Conservation (phyloP, 1,140 invertebrate species). For the Drosophila biarmipes region DNA sequence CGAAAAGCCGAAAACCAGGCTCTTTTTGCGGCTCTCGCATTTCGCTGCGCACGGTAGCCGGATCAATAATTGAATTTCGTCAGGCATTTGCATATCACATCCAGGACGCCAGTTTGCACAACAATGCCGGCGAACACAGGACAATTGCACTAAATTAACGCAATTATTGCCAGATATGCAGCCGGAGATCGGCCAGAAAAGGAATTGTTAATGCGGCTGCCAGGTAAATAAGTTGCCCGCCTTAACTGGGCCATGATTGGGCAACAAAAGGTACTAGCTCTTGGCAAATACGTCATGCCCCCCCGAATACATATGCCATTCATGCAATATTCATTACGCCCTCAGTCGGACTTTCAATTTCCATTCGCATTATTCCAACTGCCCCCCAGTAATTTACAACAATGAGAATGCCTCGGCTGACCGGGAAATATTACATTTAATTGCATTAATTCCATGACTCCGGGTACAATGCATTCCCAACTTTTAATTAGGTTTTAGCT, state of each 20-base stretch:
- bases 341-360: not conserved
- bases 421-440: not conserved
- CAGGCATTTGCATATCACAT: conserved; percentile 24
- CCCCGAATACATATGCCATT: not conserved
- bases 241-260: conserved; percentile 21
- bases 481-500: not conserved
- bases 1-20: conserved; percentile 3
- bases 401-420: not conserved
- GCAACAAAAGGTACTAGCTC: not conserved
- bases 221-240: conserved; percentile 14
- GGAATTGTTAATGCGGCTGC: conserved; percentile 16
- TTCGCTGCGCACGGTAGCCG: not conserved
- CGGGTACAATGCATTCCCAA: not conserved
- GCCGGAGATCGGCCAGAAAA: conserved; percentile 5
- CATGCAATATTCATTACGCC: not conserved
- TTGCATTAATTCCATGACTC: conserved; percentile 1
- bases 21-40: conserved; percentile 7
- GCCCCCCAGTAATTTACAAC: conserved; percentile 3
- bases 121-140: not conserved
- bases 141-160: conserved; percentile 40
- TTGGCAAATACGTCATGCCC: not conserved
- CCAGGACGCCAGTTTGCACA: not conserved
- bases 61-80: conserved; percentile 47
- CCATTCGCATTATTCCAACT: not conserved
- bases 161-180: conserved; percentile 30